Conservation (phyloP, 2,888 invertebrate species). For the Sthenelais limicola region DNA sequence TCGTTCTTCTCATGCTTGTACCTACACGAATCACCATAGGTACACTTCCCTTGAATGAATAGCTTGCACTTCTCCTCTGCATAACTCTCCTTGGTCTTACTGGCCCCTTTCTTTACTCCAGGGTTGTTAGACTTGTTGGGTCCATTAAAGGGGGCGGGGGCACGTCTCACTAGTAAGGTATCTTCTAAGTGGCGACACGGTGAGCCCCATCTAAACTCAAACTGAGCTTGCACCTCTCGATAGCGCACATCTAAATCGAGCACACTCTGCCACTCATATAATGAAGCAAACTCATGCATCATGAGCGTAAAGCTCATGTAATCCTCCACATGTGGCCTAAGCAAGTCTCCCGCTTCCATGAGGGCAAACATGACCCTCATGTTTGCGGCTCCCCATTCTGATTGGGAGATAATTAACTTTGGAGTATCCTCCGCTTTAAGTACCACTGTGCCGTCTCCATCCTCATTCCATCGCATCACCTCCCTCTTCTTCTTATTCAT, state of each 20-base stretch:
- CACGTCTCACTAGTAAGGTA: not conserved
- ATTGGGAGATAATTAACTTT: not conserved
- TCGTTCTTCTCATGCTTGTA: not conserved
- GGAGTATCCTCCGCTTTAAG: not conserved
- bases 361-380: not conserved
- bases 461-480: not conserved
- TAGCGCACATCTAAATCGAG: slow-evolving; percentile 1
- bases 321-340: slow-evolving; percentile 2
- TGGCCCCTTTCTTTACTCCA: not conserved
- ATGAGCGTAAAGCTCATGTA: not conserved
- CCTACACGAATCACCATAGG: slow-evolving; percentile 2
- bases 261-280: slow-evolving; percentile 14
- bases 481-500: not conserved
- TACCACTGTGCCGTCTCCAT: not conserved
- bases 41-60: not conserved
- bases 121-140: not conserved
- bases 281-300: not conserved
- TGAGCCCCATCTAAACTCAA: not conserved
- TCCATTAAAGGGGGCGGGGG: not conserved
- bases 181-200: not conserved
- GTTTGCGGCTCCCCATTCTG: slow-evolving; percentile 21
- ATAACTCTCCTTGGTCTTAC: not conserved
- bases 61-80: not conserved
- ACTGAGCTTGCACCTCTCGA: slow-evolving; percentile 7
- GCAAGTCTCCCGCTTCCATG: not conserved